Evolutionary conservation across 2,888 invertebrate genomes (phyloP).

Genomic region (Thecocarcelia acutangulata): DNA sequence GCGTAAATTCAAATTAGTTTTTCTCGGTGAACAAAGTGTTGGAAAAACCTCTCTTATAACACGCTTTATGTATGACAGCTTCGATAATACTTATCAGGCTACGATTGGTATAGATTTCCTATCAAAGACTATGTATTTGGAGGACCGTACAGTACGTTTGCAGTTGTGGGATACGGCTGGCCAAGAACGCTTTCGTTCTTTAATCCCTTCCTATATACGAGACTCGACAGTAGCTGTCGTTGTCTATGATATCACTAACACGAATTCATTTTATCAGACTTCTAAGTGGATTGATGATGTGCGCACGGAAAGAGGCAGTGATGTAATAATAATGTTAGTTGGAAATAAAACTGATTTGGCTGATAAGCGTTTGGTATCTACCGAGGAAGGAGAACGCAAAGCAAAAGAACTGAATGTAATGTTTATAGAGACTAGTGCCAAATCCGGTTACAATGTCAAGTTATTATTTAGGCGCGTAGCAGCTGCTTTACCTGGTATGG

Average conservation of each 20-base stretch:
- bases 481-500: constrained; percentile 99
- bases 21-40: constrained; percentile 99
- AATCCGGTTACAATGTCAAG: constrained; percentile 99
- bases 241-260: constrained; percentile 99
- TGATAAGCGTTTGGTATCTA: constrained; percentile 98
- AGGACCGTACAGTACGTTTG: constrained; percentile 98
- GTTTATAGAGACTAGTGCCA: constrained; percentile 99
- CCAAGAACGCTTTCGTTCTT: constrained; percentile 96
- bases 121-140: constrained; percentile 99
- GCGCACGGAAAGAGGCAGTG: constrained; percentile 98
- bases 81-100: constrained; percentile 99
- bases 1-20: constrained; percentile 99
- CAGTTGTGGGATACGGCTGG: constrained; percentile 99
- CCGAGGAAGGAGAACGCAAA: constrained; percentile 99
- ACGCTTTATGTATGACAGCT: constrained; percentile 99
- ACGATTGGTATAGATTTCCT: constrained; percentile 99
- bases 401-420: constrained; percentile 99
- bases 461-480: constrained; percentile 99
- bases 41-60: constrained; percentile 99
- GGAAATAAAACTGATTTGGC: constrained; percentile 99
- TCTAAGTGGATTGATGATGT: constrained; percentile 99
- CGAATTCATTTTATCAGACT: constrained; percentile 99
- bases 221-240: constrained; percentile 99
- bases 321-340: constrained; percentile 99
- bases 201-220: constrained; percentile 99